Percentiles rank a stretch among this genome's conserved stretches.
Evolutionary conservation across 1,140 invertebrate species (phyloP).

Genomic region (Micrasema minimum): DNA sequence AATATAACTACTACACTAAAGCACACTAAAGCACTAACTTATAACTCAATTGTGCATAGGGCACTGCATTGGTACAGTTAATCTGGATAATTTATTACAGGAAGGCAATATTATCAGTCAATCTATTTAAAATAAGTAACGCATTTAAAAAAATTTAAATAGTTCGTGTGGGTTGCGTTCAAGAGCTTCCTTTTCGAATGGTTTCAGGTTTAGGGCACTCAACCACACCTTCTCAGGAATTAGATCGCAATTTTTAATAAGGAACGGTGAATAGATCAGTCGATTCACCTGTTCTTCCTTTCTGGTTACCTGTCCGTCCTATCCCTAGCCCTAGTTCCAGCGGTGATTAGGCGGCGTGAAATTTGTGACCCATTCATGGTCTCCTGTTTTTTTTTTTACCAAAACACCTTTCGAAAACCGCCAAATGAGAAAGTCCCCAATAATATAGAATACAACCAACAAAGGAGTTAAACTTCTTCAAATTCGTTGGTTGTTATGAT

Average conservation of each 20-base stretch:
- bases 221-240: constrained; percentile 50
- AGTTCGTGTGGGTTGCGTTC: constrained; percentile 20
- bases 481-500: not conserved
- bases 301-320: not conserved
- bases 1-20: too few relatives aligned
- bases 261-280: constrained; percentile 39
- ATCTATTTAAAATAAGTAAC: not conserved
- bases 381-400: not conserved
- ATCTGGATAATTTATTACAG: too few relatives aligned
- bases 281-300: constrained; percentile 45
- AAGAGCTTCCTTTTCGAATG: constrained; percentile 20
- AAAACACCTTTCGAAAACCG: too few relatives aligned
- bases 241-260: constrained; percentile 52
- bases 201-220: constrained; percentile 1
- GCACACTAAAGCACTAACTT: too few relatives aligned
- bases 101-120: too few relatives aligned
- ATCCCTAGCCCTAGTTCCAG: not conserved
- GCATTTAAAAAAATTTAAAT: not conserved
- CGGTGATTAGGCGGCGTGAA: constrained; percentile 15
- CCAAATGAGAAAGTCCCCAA: too few relatives aligned
- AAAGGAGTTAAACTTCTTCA: too few relatives aligned
- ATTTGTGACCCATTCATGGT: constrained; percentile 22
- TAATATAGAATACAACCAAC: too few relatives aligned
- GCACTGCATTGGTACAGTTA: too few relatives aligned
- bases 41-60: too few relatives aligned